A percentile compares a stretch with the other conserved stretches of the same genome.
These are phyloP conservation scores for Pangasius djambal DNA, from an alignment of 2,797 vertebrate genomes.

Conservation along the genomic window DNA sequence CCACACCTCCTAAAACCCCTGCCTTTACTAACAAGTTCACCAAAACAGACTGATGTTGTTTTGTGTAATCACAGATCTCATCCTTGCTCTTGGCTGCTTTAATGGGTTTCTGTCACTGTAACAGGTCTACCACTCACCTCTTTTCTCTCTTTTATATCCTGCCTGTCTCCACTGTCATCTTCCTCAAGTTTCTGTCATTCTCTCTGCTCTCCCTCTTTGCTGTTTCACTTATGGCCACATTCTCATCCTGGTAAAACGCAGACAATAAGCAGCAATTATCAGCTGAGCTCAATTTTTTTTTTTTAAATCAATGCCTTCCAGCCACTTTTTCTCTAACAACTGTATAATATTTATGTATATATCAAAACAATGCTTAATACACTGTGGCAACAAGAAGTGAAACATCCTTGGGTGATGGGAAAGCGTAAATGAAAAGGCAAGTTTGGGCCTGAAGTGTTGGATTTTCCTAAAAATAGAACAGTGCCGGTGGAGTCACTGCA, in stretches of 20 bases:
- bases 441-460: not conserved
- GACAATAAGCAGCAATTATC: not conserved
- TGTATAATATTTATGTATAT: not conserved
- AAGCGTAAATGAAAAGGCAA: not conserved
- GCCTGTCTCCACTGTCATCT: not conserved
- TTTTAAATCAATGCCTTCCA: not conserved
- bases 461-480: constrained; percentile 11
- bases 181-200: not conserved
- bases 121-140: not conserved
- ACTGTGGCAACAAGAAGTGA: not conserved
- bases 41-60: not conserved
- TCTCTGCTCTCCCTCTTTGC: not conserved
- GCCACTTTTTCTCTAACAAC: not conserved
- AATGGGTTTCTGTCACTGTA: not conserved
- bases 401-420: not conserved
- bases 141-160: not conserved
- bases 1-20: not conserved
- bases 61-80: not conserved
- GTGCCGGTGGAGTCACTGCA: not conserved
- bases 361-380: not conserved
- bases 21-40: not conserved
- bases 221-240: not conserved
- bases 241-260: not conserved
- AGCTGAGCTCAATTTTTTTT: not conserved
- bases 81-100: not conserved